Evolutionary conservation across 2,888 invertebrate genomes (phyloP).

Genomic region (Netelia fuscicornis): DNA sequence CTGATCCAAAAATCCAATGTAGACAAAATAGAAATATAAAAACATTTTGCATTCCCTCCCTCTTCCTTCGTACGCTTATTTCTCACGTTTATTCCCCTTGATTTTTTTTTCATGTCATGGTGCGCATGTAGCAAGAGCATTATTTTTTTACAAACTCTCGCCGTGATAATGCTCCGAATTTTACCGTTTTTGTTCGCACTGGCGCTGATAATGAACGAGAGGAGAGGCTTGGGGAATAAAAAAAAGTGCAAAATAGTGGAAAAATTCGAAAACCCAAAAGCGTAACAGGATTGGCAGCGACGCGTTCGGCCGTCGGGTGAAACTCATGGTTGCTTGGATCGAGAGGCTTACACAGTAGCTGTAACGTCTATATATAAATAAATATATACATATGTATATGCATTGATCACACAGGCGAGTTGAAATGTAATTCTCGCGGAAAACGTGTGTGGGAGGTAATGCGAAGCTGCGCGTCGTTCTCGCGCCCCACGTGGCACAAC

Average conservation of each 20-base stretch:
- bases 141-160: not conserved
- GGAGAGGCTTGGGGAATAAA: not conserved
- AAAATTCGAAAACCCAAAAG: conserved; percentile 30
- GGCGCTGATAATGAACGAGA: conserved; percentile 25
- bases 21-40: conserved; percentile 28
- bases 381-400: conserved; percentile 10
- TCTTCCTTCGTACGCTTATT: not conserved
- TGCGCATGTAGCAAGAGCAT: not conserved
- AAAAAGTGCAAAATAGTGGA: conserved; percentile 30
- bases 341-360: conserved; percentile 33
- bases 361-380: conserved; percentile 2
- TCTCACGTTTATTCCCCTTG: not conserved
- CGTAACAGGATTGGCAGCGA: conserved; percentile 54
- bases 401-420: conserved; percentile 56
- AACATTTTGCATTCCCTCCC: not conserved
- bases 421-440: conserved; percentile 61
- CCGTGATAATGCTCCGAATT: not conserved
- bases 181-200: not conserved
- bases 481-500: conserved; percentile 60
- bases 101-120: not conserved
- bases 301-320: conserved; percentile 55
- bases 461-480: conserved; percentile 55
- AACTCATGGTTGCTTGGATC: conserved; percentile 51
- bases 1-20: not conserved
- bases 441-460: conserved; percentile 62